A percentile compares a stretch with the other conserved stretches of the same genome.
phyloP scores from a whole-genome alignment of 2,888 invertebrate species.

The Lasioglossum morio region DNA sequence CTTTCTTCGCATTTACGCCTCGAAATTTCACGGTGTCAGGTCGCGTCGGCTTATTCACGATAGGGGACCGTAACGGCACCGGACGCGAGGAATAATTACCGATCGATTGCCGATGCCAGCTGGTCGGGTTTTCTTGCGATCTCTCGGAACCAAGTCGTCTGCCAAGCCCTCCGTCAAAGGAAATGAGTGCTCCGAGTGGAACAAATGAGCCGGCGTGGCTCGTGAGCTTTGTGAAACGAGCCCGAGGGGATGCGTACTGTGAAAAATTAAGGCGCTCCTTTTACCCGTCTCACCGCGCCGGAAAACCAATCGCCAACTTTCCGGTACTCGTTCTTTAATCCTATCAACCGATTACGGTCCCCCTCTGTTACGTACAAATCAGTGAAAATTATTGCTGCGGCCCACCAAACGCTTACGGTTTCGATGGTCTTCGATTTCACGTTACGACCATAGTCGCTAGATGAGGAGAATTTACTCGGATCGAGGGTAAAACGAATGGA shows the following conservation, averaged over 20 bases:
- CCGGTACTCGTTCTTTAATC: conserved; percentile 1
- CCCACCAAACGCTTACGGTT: background rate
- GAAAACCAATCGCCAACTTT: background rate
- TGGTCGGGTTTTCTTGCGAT: conserved; percentile 23
- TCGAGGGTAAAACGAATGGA: too few relatives aligned
- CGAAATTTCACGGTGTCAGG: background rate
- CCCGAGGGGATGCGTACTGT: too few relatives aligned
- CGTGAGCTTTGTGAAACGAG: background rate
- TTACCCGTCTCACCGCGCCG: background rate
- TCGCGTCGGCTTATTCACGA: background rate
- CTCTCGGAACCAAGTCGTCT: background rate
- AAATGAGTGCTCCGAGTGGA: conserved; percentile 26
- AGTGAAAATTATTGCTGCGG: background rate
- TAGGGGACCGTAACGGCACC: conserved; percentile 22
- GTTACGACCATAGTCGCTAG: too few relatives aligned
- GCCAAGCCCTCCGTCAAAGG: conserved; percentile 11
- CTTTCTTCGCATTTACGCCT: background rate
- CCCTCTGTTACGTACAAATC: background rate
- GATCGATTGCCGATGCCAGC: conserved; percentile 38
- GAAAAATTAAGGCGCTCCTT: conserved; percentile 16
- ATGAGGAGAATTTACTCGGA: too few relatives aligned
- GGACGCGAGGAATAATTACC: conserved; percentile 43
- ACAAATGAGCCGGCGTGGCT: conserved; percentile 9
- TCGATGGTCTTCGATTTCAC: too few relatives aligned
- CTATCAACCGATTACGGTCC: background rate